Conservation (phyloP, 2,797 vertebrate genomes). For the Coregonus sp. region DNA sequence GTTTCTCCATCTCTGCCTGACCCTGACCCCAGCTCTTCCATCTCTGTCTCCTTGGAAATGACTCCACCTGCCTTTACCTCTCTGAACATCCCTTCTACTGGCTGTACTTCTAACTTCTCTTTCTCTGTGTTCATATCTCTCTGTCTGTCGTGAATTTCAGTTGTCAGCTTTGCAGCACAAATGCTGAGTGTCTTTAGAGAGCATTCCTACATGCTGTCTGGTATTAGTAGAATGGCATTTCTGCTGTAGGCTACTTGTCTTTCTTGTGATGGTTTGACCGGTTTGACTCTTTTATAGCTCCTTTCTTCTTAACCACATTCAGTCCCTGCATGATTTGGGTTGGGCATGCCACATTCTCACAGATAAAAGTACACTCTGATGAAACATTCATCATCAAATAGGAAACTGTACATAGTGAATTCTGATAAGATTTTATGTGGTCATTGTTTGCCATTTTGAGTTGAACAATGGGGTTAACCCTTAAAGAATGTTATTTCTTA, state of each 20-base stretch:
- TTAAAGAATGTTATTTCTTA: neutral
- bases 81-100: neutral
- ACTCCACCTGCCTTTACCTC: constrained; percentile 22
- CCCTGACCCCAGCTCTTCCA: neutral
- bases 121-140: constrained; percentile 18
- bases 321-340: constrained; percentile 10
- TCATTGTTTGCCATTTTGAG: neutral
- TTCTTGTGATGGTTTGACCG: neutral
- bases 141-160: constrained; percentile 3
- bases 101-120: neutral
- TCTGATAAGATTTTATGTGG: constrained; percentile 8
- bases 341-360: constrained; percentile 31
- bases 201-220: neutral
- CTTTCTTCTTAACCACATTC: constrained; percentile 13
- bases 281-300: constrained; percentile 37
- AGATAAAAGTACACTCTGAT: constrained; percentile 40
- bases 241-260: neutral
- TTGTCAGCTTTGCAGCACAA: neutral
- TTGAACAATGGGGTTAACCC: neutral
- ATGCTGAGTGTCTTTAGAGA: neutral
- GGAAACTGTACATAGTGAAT: constrained; percentile 24
- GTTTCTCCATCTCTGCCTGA: neutral
- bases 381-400: constrained; percentile 26
- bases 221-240: neutral
- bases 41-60: neutral